These are phyloP conservation scores for Leptinotarsa defecta DNA, from an alignment of 1,140 invertebrate genomes.

Conservation along the genomic window DNA sequence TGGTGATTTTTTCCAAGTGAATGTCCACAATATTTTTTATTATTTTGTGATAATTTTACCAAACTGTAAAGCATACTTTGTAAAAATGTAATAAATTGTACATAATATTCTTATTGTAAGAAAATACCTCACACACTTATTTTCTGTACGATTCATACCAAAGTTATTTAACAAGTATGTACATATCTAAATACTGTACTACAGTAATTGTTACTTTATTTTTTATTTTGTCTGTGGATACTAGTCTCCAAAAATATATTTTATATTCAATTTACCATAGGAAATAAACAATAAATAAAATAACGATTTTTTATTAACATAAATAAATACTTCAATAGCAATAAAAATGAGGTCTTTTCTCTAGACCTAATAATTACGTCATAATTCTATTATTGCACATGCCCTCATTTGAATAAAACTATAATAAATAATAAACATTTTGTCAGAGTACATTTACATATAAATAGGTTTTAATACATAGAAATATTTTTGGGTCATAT, in stretches of 20 bases:
- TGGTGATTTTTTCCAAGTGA: background rate
- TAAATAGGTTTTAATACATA: too few species aligned
- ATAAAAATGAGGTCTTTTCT: background rate
- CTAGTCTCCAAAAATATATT: constrained; percentile 11
- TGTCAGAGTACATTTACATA: too few species aligned
- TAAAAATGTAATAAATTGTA: constrained; percentile 7
- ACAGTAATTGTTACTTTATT: constrained; percentile 5
- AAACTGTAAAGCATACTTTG: background rate
- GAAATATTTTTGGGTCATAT: too few species aligned
- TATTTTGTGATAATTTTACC: background rate
- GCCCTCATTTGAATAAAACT: background rate
- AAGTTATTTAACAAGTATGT: background rate
- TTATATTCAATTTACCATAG: background rate
- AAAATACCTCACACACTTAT: background rate
- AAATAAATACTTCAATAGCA: background rate
- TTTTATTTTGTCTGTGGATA: constrained; percentile 7
- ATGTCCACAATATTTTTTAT: background rate
- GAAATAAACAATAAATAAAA: background rate
- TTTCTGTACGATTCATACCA: constrained; percentile 1
- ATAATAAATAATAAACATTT: constrained; percentile 3
- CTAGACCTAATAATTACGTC: too few species aligned
- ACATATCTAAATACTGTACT: constrained; percentile 2
- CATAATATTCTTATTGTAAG: background rate
- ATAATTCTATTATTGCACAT: constrained; percentile 10
- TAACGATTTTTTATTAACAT: background rate